These are phyloP conservation scores for Hipposideros larvatus DNA, from an alignment of 2,797 vertebrate genomes.

Conservation along the genomic window DNA sequence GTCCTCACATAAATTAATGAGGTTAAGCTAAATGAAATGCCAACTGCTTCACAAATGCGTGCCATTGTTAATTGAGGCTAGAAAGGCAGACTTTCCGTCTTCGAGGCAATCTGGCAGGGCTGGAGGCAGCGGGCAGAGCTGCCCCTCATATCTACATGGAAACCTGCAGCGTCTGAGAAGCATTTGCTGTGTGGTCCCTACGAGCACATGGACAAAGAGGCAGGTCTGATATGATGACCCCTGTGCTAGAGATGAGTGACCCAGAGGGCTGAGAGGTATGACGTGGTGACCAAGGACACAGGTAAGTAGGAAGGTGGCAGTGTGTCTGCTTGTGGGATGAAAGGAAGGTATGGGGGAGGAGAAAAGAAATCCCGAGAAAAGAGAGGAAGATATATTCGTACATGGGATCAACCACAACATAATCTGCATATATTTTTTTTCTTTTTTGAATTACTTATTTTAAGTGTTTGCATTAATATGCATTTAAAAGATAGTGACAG, in stretches of 20 bases:
- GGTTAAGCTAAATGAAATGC: neutral
- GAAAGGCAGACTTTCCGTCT: neutral
- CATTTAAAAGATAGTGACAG: neutral
- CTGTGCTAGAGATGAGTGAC: neutral
- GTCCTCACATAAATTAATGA: slow-evolving; percentile 63
- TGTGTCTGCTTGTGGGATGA: neutral
- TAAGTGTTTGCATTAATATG: neutral
- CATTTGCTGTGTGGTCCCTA: neutral
- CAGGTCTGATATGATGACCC: rapidly evolving
- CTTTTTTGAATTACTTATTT: slow-evolving; percentile 72
- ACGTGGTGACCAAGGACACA: neutral
- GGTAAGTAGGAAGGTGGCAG: neutral
- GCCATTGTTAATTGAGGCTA: neutral
- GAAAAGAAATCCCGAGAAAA: neutral
- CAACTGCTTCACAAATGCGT: neutral
- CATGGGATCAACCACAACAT: neutral
- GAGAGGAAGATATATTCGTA: neutral
- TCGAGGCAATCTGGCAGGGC: neutral
- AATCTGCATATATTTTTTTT: neutral
- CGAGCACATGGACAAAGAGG: rapidly evolving
- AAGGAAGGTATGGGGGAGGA: neutral
- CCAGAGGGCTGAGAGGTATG: neutral
- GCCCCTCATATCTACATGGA: rapidly evolving
- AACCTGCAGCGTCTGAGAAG: neutral
- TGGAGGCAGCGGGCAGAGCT: neutral